phyloP scores from a whole-genome alignment of 1,140 invertebrate genomes.

The Trichogramma pretiosum region DNA sequence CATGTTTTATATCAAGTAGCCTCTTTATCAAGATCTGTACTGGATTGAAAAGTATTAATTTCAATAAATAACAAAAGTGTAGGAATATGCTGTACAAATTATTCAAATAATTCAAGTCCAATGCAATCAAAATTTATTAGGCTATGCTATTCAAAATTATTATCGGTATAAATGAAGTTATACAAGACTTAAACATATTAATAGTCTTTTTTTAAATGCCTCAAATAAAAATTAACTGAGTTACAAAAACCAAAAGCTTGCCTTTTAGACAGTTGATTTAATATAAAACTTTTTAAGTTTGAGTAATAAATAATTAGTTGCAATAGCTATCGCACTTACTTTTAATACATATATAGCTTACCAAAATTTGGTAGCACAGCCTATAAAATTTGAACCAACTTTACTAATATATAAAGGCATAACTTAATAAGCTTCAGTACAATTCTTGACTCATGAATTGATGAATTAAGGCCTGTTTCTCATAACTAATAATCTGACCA shows the following conservation, averaged over 20 bases:
- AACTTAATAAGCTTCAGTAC: conserved; percentile 15
- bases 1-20: not conserved
- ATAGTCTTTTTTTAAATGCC: conserved; percentile 11
- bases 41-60: conserved; percentile 11
- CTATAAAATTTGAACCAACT: conserved; percentile 11
- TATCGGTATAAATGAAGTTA: conserved; percentile 15
- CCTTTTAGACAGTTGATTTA: conserved; percentile 13
- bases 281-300: conserved; percentile 16
- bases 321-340: conserved; percentile 1
- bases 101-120: conserved; percentile 11
- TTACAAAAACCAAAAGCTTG: conserved; percentile 14
- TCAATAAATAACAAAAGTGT: conserved; percentile 9
- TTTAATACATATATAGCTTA: not conserved
- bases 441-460: conserved; percentile 14
- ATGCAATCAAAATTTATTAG: conserved; percentile 16
- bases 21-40: conserved; percentile 16
- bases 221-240: conserved; percentile 14
- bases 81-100: conserved; percentile 2
- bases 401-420: conserved; percentile 11
- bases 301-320: conserved; percentile 4
- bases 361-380: conserved; percentile 10
- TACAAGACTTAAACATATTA: conserved; percentile 13
- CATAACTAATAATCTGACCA: conserved; percentile 2
- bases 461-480: conserved; percentile 11
- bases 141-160: conserved; percentile 12